Conservation (phyloP, 2,888 invertebrate species). For the Blastobasis adustella region DNA sequence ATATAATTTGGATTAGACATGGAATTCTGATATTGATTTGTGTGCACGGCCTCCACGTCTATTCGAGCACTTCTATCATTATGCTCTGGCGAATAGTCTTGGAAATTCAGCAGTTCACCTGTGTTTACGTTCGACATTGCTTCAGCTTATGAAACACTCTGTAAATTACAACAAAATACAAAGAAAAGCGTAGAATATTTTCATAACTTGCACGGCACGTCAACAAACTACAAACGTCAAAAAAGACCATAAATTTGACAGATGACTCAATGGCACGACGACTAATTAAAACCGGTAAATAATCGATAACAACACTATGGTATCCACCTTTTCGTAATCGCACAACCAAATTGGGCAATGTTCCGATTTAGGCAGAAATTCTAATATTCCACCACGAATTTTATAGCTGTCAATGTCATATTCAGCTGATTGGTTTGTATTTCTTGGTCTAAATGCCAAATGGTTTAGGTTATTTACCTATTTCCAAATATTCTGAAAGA, state of each 20-base stretch:
- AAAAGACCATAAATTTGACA: neutral
- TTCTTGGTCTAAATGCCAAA: too few relatives aligned
- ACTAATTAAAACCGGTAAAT: neutral
- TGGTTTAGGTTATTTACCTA: too few relatives aligned
- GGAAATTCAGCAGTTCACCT: slow-evolving; percentile 81
- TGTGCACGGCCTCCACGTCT: slow-evolving; percentile 77
- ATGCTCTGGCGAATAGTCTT: slow-evolving; percentile 79
- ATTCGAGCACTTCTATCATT: slow-evolving; percentile 77
- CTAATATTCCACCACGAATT: too few relatives aligned
- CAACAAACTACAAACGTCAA: neutral
- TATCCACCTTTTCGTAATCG: too few relatives aligned
- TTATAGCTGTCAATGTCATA: too few relatives aligned
- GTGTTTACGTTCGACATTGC: slow-evolving; percentile 63
- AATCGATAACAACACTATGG: too few relatives aligned
- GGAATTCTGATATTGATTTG: slow-evolving; percentile 59
- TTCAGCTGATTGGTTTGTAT: too few relatives aligned
- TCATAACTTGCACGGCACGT: neutral
- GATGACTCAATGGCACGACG: neutral
- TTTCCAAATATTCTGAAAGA: neutral
- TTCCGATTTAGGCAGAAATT: too few relatives aligned
- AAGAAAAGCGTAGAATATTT: neutral
- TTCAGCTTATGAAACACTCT: neutral
- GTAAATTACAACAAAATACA: neutral
- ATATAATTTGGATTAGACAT: slow-evolving; percentile 56
- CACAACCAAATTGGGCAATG: too few relatives aligned